Percentiles rank a stretch among this genome's conserved stretches.
phyloP scores from a whole-genome alignment of 2,888 invertebrate species.

The Podotricha telesiphe region DNA sequence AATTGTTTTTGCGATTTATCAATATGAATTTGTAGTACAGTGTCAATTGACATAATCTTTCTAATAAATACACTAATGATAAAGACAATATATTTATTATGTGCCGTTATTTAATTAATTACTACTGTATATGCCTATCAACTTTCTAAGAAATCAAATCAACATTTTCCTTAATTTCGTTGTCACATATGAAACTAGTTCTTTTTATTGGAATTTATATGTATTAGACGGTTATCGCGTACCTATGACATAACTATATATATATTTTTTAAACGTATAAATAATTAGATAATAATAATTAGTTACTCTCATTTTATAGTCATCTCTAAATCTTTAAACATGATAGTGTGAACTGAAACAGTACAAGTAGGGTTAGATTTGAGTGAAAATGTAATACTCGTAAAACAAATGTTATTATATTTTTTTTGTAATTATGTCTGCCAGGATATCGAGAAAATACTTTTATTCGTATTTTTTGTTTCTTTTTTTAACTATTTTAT shows the following conservation, averaged over 20 bases:
- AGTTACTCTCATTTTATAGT: not conserved
- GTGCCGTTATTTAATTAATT: not conserved
- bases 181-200: constrained; percentile 12
- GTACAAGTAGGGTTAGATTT: not conserved
- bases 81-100: constrained; percentile 2
- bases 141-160: constrained; percentile 14
- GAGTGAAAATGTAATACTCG: not conserved
- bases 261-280: not conserved
- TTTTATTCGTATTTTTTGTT: too few species aligned
- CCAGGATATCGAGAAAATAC: too few species aligned
- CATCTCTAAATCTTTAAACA: not conserved
- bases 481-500: too few species aligned
- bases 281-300: constrained; percentile 3
- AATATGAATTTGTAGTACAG: not conserved
- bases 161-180: constrained; percentile 1
- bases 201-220: not conserved
- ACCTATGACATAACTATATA: constrained; percentile 11
- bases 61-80: not conserved
- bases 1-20: constrained; percentile 4
- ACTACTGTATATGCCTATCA: not conserved
- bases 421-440: too few species aligned
- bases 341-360: not conserved
- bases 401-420: not conserved
- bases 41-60: not conserved
- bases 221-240: not conserved